These are phyloP conservation scores for Ctenomys sociabilis DNA, from an alignment of 2,113 vertebrate species.

Conservation along the genomic window DNA sequence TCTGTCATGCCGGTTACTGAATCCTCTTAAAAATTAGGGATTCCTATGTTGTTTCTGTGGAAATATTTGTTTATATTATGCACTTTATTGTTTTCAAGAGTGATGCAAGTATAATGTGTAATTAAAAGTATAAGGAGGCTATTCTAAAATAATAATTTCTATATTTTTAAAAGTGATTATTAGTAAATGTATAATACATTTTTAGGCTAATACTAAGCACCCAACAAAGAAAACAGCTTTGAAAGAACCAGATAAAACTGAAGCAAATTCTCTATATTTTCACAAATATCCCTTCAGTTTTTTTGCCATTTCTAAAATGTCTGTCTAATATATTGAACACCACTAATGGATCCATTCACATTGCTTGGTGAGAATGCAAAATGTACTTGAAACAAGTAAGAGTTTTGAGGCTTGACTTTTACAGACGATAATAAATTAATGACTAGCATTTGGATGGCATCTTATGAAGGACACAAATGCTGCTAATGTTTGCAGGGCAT, in stretches of 20 bases:
- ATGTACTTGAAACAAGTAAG: constrained; percentile 38
- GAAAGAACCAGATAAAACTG: not conserved
- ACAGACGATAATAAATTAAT: constrained; percentile 39
- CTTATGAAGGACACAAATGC: constrained; percentile 7
- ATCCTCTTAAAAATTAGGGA: not conserved
- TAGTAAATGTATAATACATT: constrained; percentile 16
- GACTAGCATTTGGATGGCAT: constrained; percentile 37
- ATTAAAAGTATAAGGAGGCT: not conserved
- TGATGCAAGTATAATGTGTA: not conserved
- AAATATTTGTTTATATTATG: not conserved
- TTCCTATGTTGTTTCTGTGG: constrained; percentile 32
- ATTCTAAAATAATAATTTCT: constrained; percentile 40
- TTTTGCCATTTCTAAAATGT: constrained; percentile 27
- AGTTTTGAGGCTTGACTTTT: constrained; percentile 42
- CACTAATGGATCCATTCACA: constrained; percentile 15
- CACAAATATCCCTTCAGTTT: constrained; percentile 33
- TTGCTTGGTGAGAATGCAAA: constrained; percentile 28
- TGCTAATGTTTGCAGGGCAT: constrained; percentile 20
- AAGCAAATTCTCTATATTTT: constrained; percentile 40
- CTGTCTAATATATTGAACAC: constrained; percentile 24
- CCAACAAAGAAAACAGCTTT: not conserved
- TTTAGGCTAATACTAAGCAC: constrained; percentile 3
- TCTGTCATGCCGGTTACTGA: not conserved
- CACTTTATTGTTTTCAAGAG: constrained; percentile 49
- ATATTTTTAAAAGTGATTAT: constrained; percentile 30